Evolutionary conservation across 2,113 vertebrate genomes (phyloP), one percentile per base, ranked within the genome.

Genomic region (Neogobius melanostomus): DNA sequence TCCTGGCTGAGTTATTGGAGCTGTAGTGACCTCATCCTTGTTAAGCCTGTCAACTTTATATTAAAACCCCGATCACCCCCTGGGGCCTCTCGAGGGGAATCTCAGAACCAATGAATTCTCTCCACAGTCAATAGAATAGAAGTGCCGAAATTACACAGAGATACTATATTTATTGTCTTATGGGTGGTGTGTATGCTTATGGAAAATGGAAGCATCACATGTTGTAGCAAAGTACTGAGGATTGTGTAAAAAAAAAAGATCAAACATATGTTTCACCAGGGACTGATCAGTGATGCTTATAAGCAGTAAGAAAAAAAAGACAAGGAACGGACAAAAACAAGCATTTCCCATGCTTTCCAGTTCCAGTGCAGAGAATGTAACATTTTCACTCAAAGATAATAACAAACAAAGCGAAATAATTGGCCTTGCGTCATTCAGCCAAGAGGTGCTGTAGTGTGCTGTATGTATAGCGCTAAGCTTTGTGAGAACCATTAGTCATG

Each of bases 11-110:
- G 85, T 90, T 88, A 91, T 91, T 90, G 89, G 80, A 88, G 86
- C 79, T 46, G 45, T 51, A 64, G 82, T 91, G 90, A 93, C 84
- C 87, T 92, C 91, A 91, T 70, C 72, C 83, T 89, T 80, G 85
- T 91, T 91, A 91, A 82, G 50, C 73, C 82, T 91, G 90, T 90
- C 88, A 90, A 83, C 75, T 67, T 88, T 86, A 87, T 87, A 89
- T 91, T 90, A 87, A 59, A 89, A 89, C 77, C 78, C 84, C 80
- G 78, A 77, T 85, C 81, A 76, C 71, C 83, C 76, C 70, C 76
- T 47, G 71, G 83, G 77, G 80, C 81, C 79, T 73, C 8, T 44
- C 17, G 76, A 54, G 76, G 60, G 75, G 76, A 69, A 77, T 71
- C 44, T n/a, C 66, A 71, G 56, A 70, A 78, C 62, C 45, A 43